phyloP scores from a whole-genome alignment of 1,140 invertebrate species.

The Melitaea cinxia region DNA sequence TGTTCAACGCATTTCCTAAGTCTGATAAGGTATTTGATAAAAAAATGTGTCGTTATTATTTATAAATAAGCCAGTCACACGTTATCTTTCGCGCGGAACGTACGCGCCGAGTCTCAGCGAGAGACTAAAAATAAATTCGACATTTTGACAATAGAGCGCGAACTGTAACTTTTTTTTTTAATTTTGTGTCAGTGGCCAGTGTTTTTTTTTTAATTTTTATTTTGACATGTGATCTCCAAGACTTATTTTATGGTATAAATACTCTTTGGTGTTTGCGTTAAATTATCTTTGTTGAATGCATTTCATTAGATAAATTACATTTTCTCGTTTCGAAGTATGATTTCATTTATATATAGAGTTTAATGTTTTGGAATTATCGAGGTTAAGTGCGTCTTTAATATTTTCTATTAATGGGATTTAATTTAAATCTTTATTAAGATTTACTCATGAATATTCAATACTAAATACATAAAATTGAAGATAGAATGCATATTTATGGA shows the following conservation, averaged over 20 bases:
- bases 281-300: too few relatives aligned
- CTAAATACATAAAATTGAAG: too few relatives aligned
- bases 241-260: background rate
- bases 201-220: background rate
- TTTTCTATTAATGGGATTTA: too few relatives aligned
- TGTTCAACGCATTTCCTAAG: background rate
- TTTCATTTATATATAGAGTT: too few relatives aligned
- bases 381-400: too few relatives aligned
- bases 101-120: background rate
- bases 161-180: background rate
- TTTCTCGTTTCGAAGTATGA: too few relatives aligned
- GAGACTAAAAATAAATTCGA: background rate
- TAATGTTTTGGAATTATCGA: too few relatives aligned
- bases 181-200: background rate
- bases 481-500: too few relatives aligned
- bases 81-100: background rate
- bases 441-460: too few relatives aligned
- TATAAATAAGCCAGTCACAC: background rate
- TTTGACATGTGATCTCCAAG: background rate
- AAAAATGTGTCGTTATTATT: background rate
- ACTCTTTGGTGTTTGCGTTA: too few relatives aligned
- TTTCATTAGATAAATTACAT: too few relatives aligned
- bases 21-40: background rate
- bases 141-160: background rate
- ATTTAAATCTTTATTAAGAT: too few relatives aligned